Evolutionary conservation across 2,797 vertebrate species (phyloP).

Genomic region (Eospalax fontanierii): DNA sequence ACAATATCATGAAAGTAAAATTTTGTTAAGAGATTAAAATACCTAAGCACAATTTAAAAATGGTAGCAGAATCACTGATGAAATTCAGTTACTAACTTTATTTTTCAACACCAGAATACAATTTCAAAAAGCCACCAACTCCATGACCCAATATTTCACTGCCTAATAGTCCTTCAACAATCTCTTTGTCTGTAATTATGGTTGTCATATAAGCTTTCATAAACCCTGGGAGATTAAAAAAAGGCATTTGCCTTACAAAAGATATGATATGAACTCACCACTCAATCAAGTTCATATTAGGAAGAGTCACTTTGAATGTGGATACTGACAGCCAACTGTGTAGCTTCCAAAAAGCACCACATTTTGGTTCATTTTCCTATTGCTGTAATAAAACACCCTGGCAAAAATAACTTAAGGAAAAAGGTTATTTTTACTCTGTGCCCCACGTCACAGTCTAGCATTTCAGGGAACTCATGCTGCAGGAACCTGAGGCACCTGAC

Average conservation of each 20-base stretch:
- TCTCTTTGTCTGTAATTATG: not conserved
- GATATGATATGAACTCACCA: not conserved
- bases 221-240: not conserved
- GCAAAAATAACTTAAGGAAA: not conserved
- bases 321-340: not conserved
- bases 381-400: not conserved
- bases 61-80: not conserved
- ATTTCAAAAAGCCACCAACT: not conserved
- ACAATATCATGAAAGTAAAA: not conserved
- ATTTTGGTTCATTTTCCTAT: not conserved
- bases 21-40: not conserved
- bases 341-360: not conserved
- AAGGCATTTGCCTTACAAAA: not conserved
- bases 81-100: not conserved
- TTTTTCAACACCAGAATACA: slow-evolving; percentile 8
- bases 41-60: not conserved
- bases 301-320: not conserved
- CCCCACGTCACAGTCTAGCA: not conserved
- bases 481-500: no score
- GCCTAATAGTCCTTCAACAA: not conserved
- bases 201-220: not conserved
- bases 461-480: no score
- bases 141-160: not conserved
- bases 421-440: not conserved
- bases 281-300: not conserved